phyloP scores from a whole-genome alignment of 2,797 vertebrate species.

The Aldrovandia affinis region DNA sequence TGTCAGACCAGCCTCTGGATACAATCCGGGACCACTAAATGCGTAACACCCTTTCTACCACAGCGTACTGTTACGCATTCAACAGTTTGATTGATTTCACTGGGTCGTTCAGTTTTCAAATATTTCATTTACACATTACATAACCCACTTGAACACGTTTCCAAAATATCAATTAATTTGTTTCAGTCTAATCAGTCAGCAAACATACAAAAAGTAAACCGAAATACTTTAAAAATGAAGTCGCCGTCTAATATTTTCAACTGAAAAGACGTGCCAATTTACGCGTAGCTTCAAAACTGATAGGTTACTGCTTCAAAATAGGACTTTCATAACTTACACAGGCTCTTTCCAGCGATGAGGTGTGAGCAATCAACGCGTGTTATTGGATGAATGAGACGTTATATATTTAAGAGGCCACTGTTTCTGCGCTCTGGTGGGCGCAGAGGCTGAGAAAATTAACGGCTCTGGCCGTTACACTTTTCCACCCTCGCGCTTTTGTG shows the following conservation, averaged over 20 bases:
- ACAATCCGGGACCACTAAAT: not conserved
- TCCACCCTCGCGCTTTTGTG: constrained; percentile 67
- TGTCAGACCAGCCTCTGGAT: constrained; percentile 8
- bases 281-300: not conserved
- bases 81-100: not conserved
- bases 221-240: not conserved
- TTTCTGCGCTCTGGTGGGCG: constrained; percentile 53
- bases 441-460: constrained; percentile 50
- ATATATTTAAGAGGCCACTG: constrained; percentile 64
- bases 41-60: not conserved
- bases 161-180: not conserved
- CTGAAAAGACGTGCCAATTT: not conserved
- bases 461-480: constrained; percentile 55
- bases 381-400: constrained; percentile 62
- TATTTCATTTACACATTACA: not conserved
- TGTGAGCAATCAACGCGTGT: constrained; percentile 65
- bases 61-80: too few species aligned
- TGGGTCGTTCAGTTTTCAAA: not conserved
- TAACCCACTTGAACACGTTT: not conserved
- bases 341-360: constrained; percentile 18
- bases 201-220: not conserved
- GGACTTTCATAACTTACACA: not conserved
- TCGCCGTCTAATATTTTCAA: not conserved
- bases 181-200: not conserved
- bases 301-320: not conserved